A percentile compares a stretch with the other conserved stretches of the same genome.
Evolutionary conservation across 2,888 invertebrate genomes (phyloP).

Genomic region (Coleophora flavipennella): DNA sequence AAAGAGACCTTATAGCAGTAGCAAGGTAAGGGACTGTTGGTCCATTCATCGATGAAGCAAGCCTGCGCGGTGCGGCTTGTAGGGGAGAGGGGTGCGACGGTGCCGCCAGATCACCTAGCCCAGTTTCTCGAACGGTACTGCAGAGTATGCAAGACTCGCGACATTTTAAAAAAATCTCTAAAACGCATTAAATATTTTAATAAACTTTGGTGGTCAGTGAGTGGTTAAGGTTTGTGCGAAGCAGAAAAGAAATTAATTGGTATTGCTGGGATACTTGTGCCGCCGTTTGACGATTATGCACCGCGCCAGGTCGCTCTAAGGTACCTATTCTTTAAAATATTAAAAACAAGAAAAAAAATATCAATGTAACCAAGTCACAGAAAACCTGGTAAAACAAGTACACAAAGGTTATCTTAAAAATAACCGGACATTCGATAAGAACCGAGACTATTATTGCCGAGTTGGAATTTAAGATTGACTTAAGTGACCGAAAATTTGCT

Average conservation of each 20-base stretch:
- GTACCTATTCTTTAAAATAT: not conserved
- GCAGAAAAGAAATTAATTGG: not conserved
- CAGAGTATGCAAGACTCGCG: conserved; percentile 1
- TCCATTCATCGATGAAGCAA: conserved; percentile 62
- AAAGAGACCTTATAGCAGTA: conserved; percentile 41
- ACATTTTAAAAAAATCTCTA: not conserved
- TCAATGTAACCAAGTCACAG: no score
- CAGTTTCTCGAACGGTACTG: conserved; percentile 23
- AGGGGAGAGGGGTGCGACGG: conserved; percentile 21
- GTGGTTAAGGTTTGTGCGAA: not conserved
- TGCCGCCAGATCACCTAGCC: conserved; percentile 40
- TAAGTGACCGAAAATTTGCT: no score
- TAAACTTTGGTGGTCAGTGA: conserved; percentile 3
- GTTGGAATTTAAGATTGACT: no score
- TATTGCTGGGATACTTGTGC: conserved; percentile 1
- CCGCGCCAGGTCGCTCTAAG: not conserved
- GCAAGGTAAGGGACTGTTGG: conserved; percentile 38
- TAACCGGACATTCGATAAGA: no score
- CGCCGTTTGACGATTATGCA: conserved; percentile 4
- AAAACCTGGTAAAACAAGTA: no score
- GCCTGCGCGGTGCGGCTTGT: conserved; percentile 46
- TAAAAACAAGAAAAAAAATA: no score
- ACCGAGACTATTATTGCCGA: no score
- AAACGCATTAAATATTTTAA: not conserved
- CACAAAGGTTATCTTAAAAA: no score